Evolutionary conservation across 2,797 vertebrate species (phyloP).

Genomic region (Crypturellus tataupa): DNA sequence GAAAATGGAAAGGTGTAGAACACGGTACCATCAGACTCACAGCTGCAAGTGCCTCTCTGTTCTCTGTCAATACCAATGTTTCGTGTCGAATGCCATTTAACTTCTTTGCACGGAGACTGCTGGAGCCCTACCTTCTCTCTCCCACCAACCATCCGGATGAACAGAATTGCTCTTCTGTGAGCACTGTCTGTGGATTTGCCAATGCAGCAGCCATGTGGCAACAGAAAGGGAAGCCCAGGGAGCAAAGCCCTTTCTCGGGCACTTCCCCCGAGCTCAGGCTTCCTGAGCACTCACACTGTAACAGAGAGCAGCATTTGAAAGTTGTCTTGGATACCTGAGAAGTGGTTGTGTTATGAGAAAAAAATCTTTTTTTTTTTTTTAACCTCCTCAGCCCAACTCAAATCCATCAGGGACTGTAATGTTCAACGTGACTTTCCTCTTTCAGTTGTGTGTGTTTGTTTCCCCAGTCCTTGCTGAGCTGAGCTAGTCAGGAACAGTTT

Average conservation of each 20-base stretch:
- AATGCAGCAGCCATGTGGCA: neutral
- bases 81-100: neutral
- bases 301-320: neutral
- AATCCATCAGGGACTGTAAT: neutral
- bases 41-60: neutral
- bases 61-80: neutral
- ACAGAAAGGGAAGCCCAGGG: neutral
- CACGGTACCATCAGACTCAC: neutral
- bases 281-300: neutral
- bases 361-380: slow-evolving; percentile 28
- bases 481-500: neutral
- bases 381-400: neutral
- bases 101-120: neutral
- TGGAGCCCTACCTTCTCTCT: neutral
- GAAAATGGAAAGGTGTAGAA: neutral
- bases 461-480: neutral
- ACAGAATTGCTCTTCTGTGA: neutral
- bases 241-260: neutral
- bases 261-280: neutral
- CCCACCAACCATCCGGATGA: neutral
- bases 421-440: neutral
- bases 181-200: neutral
- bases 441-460: neutral
- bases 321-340: neutral
- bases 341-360: neutral